phyloP scores from a whole-genome alignment of 2,888 invertebrate species.

The Stenodema calcarata region DNA sequence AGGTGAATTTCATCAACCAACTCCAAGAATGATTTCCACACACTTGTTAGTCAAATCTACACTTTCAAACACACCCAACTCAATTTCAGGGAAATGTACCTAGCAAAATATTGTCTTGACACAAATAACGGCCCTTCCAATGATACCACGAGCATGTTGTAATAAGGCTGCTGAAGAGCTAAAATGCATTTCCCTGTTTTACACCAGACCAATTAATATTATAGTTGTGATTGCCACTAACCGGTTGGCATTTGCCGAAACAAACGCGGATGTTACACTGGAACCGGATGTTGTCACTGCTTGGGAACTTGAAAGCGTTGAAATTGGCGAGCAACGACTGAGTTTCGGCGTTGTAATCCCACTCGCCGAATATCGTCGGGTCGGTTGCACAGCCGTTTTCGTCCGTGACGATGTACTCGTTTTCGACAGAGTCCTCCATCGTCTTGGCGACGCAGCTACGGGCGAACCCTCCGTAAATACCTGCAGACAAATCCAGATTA shows the following conservation, averaged over 20 bases:
- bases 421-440: constrained; percentile 84
- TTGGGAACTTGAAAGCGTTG: constrained; percentile 94
- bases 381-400: constrained; percentile 94
- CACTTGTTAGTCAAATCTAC: too few relatives aligned
- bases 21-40: too few relatives aligned
- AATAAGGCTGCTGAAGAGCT: too few relatives aligned
- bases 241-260: constrained; percentile 94
- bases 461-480: constrained; percentile 93
- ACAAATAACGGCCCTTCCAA: too few relatives aligned
- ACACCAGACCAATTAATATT: too few relatives aligned
- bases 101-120: too few relatives aligned
- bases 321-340: constrained; percentile 86
- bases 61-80: too few relatives aligned
- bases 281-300: constrained; percentile 92
- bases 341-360: constrained; percentile 86
- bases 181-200: too few relatives aligned
- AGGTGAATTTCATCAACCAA: too few relatives aligned
- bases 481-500: constrained; percentile 62
- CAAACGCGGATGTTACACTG: constrained; percentile 94
- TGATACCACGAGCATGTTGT: too few relatives aligned
- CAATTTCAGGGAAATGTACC: too few relatives aligned
- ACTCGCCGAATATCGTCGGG: constrained; percentile 90
- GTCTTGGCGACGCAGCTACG: constrained; percentile 93
- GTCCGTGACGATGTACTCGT: constrained; percentile 91
- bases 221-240: constrained; percentile 62